These are phyloP conservation scores for Trogon surrucura DNA, from an alignment of 2,113 vertebrate species.

Conservation along the genomic window DNA sequence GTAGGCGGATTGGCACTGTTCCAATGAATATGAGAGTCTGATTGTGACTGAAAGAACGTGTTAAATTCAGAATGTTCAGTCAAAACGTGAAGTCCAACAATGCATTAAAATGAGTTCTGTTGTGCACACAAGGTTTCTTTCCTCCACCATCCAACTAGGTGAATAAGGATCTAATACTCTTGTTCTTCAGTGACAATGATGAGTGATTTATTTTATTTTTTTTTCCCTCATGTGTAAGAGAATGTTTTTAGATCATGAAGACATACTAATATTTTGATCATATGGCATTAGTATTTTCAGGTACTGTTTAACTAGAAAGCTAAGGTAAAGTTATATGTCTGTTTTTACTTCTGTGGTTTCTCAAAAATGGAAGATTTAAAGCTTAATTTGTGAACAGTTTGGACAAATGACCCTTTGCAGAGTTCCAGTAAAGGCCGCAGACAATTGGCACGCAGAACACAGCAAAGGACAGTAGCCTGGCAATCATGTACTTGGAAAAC, in stretches of 20 bases:
- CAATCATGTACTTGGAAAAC: background rate
- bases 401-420: background rate
- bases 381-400: background rate
- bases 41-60: background rate
- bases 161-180: background rate
- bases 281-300: background rate
- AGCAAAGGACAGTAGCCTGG: background rate
- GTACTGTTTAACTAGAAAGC: background rate
- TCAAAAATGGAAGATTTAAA: background rate
- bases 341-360: background rate
- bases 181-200: background rate
- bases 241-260: background rate
- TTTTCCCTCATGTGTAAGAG: background rate
- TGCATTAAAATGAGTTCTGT: background rate
- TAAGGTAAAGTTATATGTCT: background rate
- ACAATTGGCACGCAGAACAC: fast-evolving
- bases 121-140: background rate
- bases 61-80: background rate
- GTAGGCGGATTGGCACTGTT: background rate
- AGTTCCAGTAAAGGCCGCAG: background rate
- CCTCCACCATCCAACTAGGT: fast-evolving
- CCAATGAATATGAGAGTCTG: background rate
- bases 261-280: background rate
- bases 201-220: too few relatives aligned
- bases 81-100: background rate